phyloP scores from a whole-genome alignment of 2,113 vertebrate genomes.

The Saguinus imperator region DNA sequence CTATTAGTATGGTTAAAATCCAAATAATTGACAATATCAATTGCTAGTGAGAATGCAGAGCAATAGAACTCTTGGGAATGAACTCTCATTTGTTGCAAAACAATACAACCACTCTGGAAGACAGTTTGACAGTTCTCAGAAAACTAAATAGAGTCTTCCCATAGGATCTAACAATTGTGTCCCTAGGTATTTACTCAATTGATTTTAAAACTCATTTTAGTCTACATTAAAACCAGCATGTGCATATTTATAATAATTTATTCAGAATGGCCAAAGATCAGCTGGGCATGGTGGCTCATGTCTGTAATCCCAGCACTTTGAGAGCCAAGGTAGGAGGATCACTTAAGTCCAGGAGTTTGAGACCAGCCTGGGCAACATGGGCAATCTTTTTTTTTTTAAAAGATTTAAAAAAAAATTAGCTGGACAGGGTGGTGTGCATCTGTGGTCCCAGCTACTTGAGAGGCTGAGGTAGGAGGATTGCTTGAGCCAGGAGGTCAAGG shows the following conservation, averaged over 20 bases:
- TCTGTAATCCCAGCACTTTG: no score
- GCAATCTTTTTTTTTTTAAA: no score
- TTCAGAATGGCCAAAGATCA: neutral
- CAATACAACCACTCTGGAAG: neutral
- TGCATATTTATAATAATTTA: conserved; percentile 9
- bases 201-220: neutral
- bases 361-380: no score
- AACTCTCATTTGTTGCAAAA: neutral
- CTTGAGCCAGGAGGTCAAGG: no score
- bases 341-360: no score
- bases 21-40: neutral
- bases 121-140: neutral
- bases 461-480: no score
- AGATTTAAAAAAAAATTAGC: no score
- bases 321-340: no score
- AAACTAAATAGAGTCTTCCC: neutral
- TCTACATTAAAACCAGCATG: neutral
- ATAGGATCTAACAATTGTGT: neutral
- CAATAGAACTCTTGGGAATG: neutral
- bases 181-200: neutral
- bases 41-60: neutral
- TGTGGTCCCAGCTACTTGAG: no score
- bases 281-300: no score
- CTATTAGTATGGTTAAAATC: neutral
- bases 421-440: no score